A percentile compares a stretch with the other conserved stretches of the same genome.
Conservation (phyloP, 2,797 vertebrate genomes). For the Bradypodion ventrale region DNA sequence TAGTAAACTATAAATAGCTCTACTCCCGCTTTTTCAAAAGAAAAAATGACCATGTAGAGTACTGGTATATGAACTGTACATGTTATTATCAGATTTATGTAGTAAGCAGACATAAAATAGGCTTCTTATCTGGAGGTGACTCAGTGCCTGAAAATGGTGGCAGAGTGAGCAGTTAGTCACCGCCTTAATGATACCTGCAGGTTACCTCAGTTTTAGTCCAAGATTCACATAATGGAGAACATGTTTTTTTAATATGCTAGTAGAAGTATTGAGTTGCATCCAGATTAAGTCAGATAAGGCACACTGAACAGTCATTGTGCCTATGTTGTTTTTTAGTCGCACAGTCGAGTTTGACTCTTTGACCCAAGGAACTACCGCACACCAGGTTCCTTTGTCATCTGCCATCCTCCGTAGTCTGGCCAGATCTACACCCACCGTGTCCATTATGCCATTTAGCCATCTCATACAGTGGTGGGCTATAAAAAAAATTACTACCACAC, state of each 20-base stretch:
- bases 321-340: no score
- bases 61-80: conserved; percentile 4
- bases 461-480: no score
- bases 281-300: not conserved
- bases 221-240: not conserved
- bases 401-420: no score
- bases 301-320: not conserved
- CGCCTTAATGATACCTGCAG: not conserved
- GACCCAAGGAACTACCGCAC: no score
- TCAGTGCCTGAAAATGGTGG: conserved; percentile 17
- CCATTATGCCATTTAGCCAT: no score
- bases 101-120: conserved; percentile 35
- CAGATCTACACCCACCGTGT: no score
- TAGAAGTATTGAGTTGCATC: not conserved
- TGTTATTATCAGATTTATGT: not conserved
- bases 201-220: not conserved
- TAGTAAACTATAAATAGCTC: conserved; percentile 43
- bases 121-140: conserved; percentile 34
- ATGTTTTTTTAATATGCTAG: not conserved
- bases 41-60: conserved; percentile 22
- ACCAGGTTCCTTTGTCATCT: no score
- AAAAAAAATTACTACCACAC: no score
- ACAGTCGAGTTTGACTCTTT: no score
- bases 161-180: conserved; percentile 30
- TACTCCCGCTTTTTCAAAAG: conserved; percentile 28